Percentiles rank a stretch among this genome's conserved stretches.
Conservation (phyloP, 2,888 invertebrate genomes). For the Belgica antarctica region DNA sequence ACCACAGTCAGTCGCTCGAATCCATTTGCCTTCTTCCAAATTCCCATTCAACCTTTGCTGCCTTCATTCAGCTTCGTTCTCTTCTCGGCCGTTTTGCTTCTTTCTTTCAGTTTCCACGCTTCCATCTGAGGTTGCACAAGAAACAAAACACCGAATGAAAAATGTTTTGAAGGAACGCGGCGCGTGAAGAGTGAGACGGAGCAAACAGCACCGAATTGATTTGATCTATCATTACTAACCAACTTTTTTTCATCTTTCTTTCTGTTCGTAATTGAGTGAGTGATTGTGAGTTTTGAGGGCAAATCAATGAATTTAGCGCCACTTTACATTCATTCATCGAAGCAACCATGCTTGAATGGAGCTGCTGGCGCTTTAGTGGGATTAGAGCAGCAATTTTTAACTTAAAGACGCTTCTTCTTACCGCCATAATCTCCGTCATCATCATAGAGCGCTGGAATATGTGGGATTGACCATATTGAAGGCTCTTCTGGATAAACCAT, state of each 20-base stretch:
- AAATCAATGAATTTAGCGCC: constrained; percentile 25
- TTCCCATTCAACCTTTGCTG: constrained; percentile 22
- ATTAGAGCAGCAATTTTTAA: neutral
- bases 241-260: constrained; percentile 24
- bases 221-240: constrained; percentile 32
- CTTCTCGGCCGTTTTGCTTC: constrained; percentile 2
- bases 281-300: neutral
- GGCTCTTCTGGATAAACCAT: constrained; percentile 56
- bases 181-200: neutral
- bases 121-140: neutral
- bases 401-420: constrained; percentile 46
- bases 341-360: neutral
- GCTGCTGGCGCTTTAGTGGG: neutral
- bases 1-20: neutral
- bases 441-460: constrained; percentile 53
- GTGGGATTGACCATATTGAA: constrained; percentile 53
- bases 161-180: no score
- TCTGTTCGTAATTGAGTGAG: neutral
- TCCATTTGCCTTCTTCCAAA: constrained; percentile 19
- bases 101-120: neutral
- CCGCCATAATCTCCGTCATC: constrained; percentile 55
- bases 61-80: neutral
- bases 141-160: neutral
- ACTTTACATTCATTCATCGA: constrained; percentile 22
- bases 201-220: neutral